phyloP scores from a whole-genome alignment of 2,113 vertebrate species.

The Grantiella picta region DNA sequence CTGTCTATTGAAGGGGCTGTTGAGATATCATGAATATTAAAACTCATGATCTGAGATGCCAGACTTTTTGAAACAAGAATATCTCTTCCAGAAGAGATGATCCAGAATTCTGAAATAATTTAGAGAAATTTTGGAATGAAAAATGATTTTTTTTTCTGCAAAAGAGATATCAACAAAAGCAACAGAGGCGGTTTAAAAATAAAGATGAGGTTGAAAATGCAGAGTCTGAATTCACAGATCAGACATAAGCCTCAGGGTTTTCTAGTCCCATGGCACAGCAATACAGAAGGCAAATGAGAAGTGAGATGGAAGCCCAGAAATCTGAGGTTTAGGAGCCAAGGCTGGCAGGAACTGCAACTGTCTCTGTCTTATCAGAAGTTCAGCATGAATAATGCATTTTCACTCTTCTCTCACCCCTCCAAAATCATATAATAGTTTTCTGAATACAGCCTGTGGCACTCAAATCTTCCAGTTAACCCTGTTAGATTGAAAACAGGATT shows the following conservation, averaged over 20 bases:
- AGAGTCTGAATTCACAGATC: neutral
- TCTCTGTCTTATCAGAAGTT: neutral
- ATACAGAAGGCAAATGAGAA: slow-evolving; percentile 1
- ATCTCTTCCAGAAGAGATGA: neutral
- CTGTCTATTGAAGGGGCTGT: neutral
- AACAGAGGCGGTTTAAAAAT: slow-evolving; percentile 8
- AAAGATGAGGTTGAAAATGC: neutral
- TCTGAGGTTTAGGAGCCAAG: slow-evolving; percentile 9
- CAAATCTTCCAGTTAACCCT: neutral
- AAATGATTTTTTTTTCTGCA: neutral
- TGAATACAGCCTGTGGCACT: neutral
- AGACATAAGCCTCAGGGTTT: neutral
- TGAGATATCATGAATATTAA: neutral
- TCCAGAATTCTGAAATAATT: neutral
- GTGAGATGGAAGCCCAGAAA: neutral
- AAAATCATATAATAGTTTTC: neutral
- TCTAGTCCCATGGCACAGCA: neutral
- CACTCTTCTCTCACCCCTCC: neutral
- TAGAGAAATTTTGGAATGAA: neutral
- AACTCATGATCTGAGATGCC: neutral
- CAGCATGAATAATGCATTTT: neutral
- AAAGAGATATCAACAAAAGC: neutral
- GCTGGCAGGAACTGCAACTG: neutral
- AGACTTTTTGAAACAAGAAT: neutral
- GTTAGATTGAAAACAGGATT: neutral